Evolutionary conservation across 2,888 invertebrate species (phyloP).

Genomic region (Drosophila limbata): DNA sequence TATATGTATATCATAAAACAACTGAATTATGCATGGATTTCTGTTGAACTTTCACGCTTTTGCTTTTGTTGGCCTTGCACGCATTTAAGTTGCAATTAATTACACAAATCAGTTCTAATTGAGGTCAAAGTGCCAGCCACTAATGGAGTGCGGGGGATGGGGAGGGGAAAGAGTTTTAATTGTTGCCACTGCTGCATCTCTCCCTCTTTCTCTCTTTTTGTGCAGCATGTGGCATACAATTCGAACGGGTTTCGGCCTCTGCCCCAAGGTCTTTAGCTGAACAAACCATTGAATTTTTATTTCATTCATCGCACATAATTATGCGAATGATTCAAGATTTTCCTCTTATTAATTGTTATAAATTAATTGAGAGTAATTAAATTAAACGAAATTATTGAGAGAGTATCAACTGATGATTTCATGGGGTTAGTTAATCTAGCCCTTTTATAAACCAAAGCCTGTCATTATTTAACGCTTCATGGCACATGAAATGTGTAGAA

Average conservation of each 20-base stretch:
- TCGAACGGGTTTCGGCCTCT: constrained; percentile 13
- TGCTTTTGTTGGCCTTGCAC: constrained; percentile 26
- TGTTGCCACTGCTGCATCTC: constrained; percentile 13
- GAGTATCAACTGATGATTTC: constrained; percentile 23
- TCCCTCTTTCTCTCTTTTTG: neutral
- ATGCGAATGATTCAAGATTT: constrained; percentile 9
- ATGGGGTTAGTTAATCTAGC: constrained; percentile 5
- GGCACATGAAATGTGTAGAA: constrained; percentile 11
- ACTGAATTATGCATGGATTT: constrained; percentile 43
- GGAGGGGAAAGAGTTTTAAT: neutral
- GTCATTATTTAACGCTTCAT: constrained; percentile 28
- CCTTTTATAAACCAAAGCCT: neutral
- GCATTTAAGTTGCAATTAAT: constrained; percentile 67
- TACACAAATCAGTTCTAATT: constrained; percentile 53
- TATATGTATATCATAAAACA: constrained; percentile 13
- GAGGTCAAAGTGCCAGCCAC: constrained; percentile 59
- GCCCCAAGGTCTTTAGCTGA: constrained; percentile 24
- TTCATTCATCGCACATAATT: constrained; percentile 36
- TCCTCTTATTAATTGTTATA: constrained; percentile 22
- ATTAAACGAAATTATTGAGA: neutral
- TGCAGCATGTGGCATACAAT: constrained; percentile 11
- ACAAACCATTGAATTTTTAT: constrained; percentile 11
- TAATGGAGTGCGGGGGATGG: neutral
- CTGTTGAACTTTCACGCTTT: constrained; percentile 37
- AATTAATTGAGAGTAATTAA: constrained; percentile 22